These are phyloP conservation scores for Conger conger DNA, from an alignment of 2,113 vertebrate species.

Conservation along the genomic window DNA sequence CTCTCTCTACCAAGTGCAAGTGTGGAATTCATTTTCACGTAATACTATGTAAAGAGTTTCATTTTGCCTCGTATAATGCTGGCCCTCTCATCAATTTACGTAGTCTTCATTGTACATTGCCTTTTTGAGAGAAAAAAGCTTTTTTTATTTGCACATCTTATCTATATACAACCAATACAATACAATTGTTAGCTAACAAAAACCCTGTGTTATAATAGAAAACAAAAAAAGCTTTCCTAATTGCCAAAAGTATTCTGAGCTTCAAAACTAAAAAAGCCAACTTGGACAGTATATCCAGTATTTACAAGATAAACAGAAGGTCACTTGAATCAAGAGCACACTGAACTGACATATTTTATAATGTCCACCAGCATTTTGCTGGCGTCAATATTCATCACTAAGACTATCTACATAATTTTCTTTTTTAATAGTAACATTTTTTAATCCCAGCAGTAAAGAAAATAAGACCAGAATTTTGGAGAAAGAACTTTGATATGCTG, in stretches of 20 bases:
- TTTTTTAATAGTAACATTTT: constrained; percentile 45
- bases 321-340: constrained; percentile 72
- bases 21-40: neutral
- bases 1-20: constrained; percentile 38
- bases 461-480: constrained; percentile 60
- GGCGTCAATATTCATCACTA: constrained; percentile 58
- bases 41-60: constrained; percentile 65
- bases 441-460: constrained; percentile 51
- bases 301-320: constrained; percentile 75
- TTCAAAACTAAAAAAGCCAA: constrained; percentile 41
- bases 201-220: constrained; percentile 55
- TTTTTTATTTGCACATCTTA: constrained; percentile 16
- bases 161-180: constrained; percentile 66
- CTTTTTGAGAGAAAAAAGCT: neutral
- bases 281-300: constrained; percentile 64
- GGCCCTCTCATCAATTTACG: constrained; percentile 23
- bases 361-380: constrained; percentile 66
- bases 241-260: constrained; percentile 54
- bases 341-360: constrained; percentile 62
- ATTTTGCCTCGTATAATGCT: constrained; percentile 57
- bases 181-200: constrained; percentile 52
- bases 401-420: constrained; percentile 70
- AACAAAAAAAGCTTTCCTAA: constrained; percentile 42
- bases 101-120: constrained; percentile 45
- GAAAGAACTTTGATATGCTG: constrained; percentile 56